Evolutionary conservation across 2,113 vertebrate species (phyloP).

Genomic region (Eulacestoma nigropectus): DNA sequence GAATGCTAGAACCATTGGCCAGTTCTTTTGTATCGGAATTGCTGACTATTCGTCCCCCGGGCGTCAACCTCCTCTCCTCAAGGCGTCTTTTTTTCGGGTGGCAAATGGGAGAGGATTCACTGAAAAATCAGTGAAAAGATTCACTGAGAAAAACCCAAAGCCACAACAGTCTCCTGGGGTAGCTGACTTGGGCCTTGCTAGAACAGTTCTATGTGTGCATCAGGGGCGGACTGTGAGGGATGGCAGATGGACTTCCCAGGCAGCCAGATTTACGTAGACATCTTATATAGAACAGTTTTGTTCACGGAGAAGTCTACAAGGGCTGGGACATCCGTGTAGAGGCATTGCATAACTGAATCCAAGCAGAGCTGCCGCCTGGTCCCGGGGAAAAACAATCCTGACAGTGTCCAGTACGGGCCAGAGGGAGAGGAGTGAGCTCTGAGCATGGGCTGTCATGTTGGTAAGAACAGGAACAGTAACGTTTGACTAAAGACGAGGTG

Average conservation of each 20-base stretch:
- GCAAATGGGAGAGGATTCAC: no score
- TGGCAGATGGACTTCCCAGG: not conserved
- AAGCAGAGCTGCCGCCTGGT: not conserved
- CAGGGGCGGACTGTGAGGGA: not conserved
- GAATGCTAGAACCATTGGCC: not conserved
- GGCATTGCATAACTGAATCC: not conserved
- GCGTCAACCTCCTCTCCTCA: not conserved
- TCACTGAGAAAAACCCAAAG: not conserved
- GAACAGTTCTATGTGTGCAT: not conserved
- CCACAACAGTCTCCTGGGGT: not conserved
- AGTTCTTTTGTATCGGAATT: not conserved
- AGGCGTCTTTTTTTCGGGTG: not conserved
- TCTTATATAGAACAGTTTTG: not conserved
- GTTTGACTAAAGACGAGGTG: not conserved
- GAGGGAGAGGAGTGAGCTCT: not conserved
- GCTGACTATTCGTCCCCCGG: not conserved
- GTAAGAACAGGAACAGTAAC: not conserved
- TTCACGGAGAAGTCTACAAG: not conserved
- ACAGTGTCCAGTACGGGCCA: not conserved
- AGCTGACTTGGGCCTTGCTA: not conserved
- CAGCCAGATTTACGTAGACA: not conserved
- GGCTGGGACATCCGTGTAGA: not conserved
- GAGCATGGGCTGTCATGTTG: not conserved
- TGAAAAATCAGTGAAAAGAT: not conserved
- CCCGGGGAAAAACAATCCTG: not conserved